phyloP scores from a whole-genome alignment of 2,888 invertebrate genomes.

The Archaeoteleia sp. region DNA sequence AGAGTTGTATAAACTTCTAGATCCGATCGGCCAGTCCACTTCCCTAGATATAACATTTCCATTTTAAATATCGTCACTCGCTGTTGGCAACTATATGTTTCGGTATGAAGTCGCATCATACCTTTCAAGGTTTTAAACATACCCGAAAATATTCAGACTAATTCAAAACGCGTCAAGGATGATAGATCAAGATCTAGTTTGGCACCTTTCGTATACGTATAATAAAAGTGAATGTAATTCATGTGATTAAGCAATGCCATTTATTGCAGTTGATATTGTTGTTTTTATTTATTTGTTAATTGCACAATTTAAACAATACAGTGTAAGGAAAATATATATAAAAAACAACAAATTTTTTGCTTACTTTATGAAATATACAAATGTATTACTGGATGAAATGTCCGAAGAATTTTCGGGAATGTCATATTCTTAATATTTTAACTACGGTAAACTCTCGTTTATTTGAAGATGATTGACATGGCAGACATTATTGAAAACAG shows the following conservation, averaged over 20 bases:
- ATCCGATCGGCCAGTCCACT: slow-evolving; percentile 26
- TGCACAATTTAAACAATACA: too few species aligned
- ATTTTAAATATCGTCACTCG: slow-evolving; percentile 11
- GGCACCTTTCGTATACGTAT: too few species aligned
- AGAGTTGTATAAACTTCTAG: slow-evolving; percentile 20
- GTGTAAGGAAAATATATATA: neutral
- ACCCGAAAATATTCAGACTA: slow-evolving; percentile 17
- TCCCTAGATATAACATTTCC: too few species aligned
- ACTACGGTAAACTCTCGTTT: neutral
- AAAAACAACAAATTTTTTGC: neutral
- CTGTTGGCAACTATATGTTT: neutral
- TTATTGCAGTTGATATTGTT: too few species aligned
- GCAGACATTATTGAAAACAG: too few species aligned
- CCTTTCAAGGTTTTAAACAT: neutral
- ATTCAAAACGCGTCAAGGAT: slow-evolving; percentile 1
- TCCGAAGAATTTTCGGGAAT: slow-evolving; percentile 8
- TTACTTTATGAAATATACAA: neutral
- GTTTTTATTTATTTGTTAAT: too few species aligned
- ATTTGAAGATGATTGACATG: too few species aligned
- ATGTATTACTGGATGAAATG: too few species aligned
- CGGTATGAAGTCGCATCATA: slow-evolving; percentile 15
- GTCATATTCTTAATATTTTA: slow-evolving; percentile 3
- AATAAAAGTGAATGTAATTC: too few species aligned
- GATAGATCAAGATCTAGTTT: slow-evolving; percentile 2
- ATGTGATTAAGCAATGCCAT: slow-evolving; percentile 8